phyloP scores from a whole-genome alignment of 2,888 invertebrate genomes.

The Perithous albicinctus region DNA sequence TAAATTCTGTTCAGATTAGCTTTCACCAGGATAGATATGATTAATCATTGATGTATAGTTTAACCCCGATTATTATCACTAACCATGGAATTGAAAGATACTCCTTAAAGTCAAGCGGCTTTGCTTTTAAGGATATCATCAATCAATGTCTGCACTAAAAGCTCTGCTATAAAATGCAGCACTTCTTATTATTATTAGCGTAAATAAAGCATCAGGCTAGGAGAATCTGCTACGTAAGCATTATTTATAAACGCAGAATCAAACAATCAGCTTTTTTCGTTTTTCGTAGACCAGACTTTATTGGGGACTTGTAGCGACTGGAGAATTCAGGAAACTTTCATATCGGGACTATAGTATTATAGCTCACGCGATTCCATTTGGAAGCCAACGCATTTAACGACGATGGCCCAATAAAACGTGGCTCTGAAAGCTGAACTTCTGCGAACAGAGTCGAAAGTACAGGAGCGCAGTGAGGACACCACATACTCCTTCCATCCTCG shows the following conservation, averaged over 20 bases:
- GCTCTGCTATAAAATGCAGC: neutral
- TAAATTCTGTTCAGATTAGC: too few species aligned
- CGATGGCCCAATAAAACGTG: slow-evolving; percentile 49
- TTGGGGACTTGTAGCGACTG: neutral
- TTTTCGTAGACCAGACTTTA: neutral
- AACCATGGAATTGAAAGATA: neutral
- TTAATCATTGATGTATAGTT: neutral
- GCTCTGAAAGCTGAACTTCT: slow-evolving; percentile 1
- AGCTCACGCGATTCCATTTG: slow-evolving; percentile 31
- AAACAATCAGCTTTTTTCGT: neutral
- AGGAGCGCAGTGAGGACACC: neutral
- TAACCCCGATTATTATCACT: neutral
- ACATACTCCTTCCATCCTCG: neutral
- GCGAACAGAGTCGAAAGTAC: slow-evolving; percentile 8
- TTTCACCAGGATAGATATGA: too few species aligned
- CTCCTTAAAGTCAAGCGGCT: neutral
- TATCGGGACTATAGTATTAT: neutral
- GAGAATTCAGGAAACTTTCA: neutral
- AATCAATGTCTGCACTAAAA: slow-evolving; percentile 3
- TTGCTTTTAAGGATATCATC: slow-evolving; percentile 2
- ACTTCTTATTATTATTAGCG: neutral
- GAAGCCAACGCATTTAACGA: slow-evolving; percentile 39
- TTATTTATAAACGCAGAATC: slow-evolving; percentile 1
- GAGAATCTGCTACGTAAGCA: neutral
- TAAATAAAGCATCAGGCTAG: neutral